Conservation (phyloP, 2,113 vertebrate genomes). For the Phrynosoma blainvillii region DNA sequence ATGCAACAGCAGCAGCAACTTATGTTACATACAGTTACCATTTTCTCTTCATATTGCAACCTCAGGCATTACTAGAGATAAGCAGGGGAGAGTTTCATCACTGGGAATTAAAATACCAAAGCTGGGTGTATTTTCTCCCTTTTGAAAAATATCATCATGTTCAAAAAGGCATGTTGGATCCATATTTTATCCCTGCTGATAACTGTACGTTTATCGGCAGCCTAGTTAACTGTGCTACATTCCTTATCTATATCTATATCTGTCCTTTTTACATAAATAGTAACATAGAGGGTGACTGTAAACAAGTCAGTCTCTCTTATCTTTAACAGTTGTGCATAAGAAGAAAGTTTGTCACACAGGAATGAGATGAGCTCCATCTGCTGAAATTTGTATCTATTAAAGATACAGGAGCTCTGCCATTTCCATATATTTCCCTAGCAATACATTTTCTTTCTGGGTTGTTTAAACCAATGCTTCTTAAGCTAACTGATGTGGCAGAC, state of each 20-base stretch:
- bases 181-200: conserved; percentile 61
- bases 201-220: conserved; percentile 52
- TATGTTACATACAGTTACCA: conserved; percentile 5
- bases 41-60: neutral
- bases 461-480: neutral
- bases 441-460: neutral
- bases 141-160: conserved; percentile 18
- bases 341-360: neutral
- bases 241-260: neutral
- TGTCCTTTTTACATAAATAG: conserved; percentile 15
- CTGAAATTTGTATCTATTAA: neutral
- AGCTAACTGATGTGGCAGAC: too few species aligned
- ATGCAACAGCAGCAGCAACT: conserved; percentile 16
- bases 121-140: conserved; percentile 18
- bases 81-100: conserved; percentile 19
- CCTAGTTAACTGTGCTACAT: conserved; percentile 38
- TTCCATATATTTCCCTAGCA: neutral
- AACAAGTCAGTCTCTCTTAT: neutral
- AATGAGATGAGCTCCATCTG: neutral
- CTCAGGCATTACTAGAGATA: conserved; percentile 41
- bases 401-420: neutral
- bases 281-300: neutral
- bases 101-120: conserved; percentile 48
- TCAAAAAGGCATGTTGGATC: conserved; percentile 40
- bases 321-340: neutral